phyloP scores from a whole-genome alignment of 1,140 invertebrate species.

The Drosophila simulans region DNA sequence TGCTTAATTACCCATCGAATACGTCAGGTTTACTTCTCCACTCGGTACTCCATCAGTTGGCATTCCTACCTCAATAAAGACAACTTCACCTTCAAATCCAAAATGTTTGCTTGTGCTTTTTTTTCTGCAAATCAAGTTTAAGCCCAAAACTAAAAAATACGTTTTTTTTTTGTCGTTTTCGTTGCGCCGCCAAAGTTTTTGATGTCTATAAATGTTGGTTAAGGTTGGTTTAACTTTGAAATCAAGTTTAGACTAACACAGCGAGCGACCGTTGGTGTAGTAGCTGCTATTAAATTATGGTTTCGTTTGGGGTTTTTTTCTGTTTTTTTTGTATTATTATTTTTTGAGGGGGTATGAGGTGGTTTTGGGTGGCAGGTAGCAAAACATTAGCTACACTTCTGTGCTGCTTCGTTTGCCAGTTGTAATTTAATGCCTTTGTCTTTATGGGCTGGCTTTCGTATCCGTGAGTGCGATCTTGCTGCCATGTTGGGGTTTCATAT shows the following conservation, averaged over 20 bases:
- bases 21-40: slow-evolving; percentile 30
- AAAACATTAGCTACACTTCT: slow-evolving; percentile 51
- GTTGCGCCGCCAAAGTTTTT: slow-evolving; percentile 61
- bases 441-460: slow-evolving; percentile 55
- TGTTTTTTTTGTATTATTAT: not conserved
- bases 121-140: slow-evolving; percentile 77
- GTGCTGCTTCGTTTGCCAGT: slow-evolving; percentile 28
- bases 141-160: slow-evolving; percentile 53
- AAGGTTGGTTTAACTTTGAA: slow-evolving; percentile 81
- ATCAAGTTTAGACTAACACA: slow-evolving; percentile 68
- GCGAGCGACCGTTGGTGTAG: not conserved
- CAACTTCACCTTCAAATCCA: slow-evolving; percentile 64
- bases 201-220: slow-evolving; percentile 79
- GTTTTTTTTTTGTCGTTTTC: slow-evolving; percentile 41
- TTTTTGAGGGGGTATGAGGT: too few species aligned
- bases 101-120: slow-evolving; percentile 15
- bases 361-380: slow-evolving; percentile 8
- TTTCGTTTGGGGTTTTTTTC: slow-evolving; percentile 9
- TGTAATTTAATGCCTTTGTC: slow-evolving; percentile 76
- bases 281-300: slow-evolving; percentile 46
- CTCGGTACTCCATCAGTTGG: slow-evolving; percentile 20
- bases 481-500: slow-evolving; percentile 29
- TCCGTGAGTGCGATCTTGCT: slow-evolving; percentile 53
- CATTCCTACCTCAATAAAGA: slow-evolving; percentile 63
- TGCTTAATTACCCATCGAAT: slow-evolving; percentile 51